phyloP scores from a whole-genome alignment of 1,140 invertebrate species.

The Drosophila prosaltans region DNA sequence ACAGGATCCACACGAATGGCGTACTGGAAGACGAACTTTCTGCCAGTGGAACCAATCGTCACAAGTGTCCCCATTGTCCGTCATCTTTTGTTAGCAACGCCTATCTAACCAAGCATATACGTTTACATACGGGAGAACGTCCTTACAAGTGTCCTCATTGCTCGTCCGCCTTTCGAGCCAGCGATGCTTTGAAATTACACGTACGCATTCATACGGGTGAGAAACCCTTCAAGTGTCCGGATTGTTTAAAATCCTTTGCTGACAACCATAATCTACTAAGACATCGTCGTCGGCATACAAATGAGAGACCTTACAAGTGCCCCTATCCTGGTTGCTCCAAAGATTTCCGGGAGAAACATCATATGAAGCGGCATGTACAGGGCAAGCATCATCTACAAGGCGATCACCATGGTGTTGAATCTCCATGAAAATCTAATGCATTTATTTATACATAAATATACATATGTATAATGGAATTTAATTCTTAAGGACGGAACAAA shows the following conservation, averaged over 20 bases:
- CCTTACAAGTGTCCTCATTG: constrained; percentile 5
- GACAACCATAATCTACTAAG: constrained; percentile 13
- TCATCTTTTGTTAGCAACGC: constrained; percentile 1
- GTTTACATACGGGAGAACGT: constrained; percentile 3
- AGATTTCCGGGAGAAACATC: constrained; percentile 18
- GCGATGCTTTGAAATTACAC: constrained; percentile 3
- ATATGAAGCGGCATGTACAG: constrained; percentile 10
- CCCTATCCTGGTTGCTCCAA: not conserved
- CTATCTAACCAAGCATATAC: constrained; percentile 1
- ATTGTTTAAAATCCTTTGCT: not conserved
- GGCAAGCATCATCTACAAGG: not conserved
- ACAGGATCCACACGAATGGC: constrained; percentile 8
- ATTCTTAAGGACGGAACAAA: not conserved
- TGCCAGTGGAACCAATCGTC: not conserved
- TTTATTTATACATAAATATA: not conserved
- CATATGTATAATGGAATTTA: not conserved
- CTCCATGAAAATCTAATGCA: not conserved
- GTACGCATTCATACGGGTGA: constrained; percentile 8
- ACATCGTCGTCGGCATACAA: constrained; percentile 10
- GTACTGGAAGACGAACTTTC: not conserved
- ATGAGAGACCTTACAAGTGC: constrained; percentile 9
- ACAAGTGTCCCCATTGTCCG: constrained; percentile 6
- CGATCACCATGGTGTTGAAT: not conserved
- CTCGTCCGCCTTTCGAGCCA: not conserved
- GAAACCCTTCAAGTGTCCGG: constrained; percentile 3